Conservation (phyloP, 35 echinoderm and acorn worm genomes). For the Lytechinus variegatus region DNA sequence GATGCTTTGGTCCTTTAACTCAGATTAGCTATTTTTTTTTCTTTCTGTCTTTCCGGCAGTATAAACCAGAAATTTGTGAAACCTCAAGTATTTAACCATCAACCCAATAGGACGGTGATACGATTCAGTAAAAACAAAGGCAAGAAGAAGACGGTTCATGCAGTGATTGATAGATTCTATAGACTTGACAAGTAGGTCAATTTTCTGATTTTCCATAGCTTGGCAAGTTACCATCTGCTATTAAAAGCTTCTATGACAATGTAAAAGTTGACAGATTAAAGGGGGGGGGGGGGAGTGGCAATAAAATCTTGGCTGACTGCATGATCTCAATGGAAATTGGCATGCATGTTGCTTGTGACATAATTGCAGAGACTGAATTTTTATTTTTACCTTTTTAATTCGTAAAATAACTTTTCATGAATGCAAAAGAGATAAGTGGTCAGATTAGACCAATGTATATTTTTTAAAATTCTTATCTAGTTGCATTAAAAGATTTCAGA, state of each 20-base stretch:
- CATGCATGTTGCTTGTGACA: no score
- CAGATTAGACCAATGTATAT: no score
- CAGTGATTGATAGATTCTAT: constrained; percentile 83
- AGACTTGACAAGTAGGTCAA: constrained; percentile 84
- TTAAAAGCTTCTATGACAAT: no score
- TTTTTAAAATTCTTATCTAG: no score
- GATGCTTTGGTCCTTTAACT: not conserved
- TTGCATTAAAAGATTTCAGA: no score
- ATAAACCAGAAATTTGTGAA: not conserved
- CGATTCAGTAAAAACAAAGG: constrained; percentile 74
- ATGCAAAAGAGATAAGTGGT: no score
- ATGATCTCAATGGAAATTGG: no score
- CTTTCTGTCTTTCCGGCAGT: not conserved
- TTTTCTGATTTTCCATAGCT: not conserved
- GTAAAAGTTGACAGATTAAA: not conserved
- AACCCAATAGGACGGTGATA: constrained; percentile 68
- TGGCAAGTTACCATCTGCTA: no score
- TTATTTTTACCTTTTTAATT: no score
- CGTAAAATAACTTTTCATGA: no score
- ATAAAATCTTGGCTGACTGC: not conserved
- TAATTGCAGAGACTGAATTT: no score
- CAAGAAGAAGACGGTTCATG: constrained; percentile 81
- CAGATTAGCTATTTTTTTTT: not conserved
- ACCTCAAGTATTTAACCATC: not conserved
- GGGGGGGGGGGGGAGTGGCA: not conserved